phyloP scores from a whole-genome alignment of 2,113 vertebrate genomes.

The Phrynosoma blainvillii region DNA sequence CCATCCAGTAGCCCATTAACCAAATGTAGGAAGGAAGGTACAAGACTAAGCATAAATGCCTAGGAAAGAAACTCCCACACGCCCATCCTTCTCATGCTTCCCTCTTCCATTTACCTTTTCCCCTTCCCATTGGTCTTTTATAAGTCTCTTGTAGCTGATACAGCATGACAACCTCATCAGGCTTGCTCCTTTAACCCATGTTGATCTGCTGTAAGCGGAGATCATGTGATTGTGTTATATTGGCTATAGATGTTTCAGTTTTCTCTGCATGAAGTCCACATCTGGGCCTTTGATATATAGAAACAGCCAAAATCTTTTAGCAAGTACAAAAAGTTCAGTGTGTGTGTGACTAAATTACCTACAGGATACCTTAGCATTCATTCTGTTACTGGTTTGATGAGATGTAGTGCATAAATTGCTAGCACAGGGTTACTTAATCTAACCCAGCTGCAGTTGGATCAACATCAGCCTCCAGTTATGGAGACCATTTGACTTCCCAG shows the following conservation, averaged over 20 bases:
- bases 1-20: background rate
- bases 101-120: background rate
- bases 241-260: slow-evolving; percentile 28
- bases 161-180: slow-evolving; percentile 5
- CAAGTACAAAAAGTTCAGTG: slow-evolving; percentile 5
- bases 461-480: slow-evolving; percentile 29
- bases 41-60: background rate
- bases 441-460: slow-evolving; percentile 6
- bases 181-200: slow-evolving; percentile 18
- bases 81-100: background rate
- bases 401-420: slow-evolving; percentile 27
- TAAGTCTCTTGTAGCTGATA: slow-evolving; percentile 8
- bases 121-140: background rate
- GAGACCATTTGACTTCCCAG: slow-evolving; percentile 12
- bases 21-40: background rate
- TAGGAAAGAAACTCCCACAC: background rate
- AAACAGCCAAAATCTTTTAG: slow-evolving; percentile 16
- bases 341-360: slow-evolving; percentile 7
- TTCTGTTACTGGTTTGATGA: slow-evolving; percentile 39
- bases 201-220: slow-evolving; percentile 11
- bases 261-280: slow-evolving; percentile 30
- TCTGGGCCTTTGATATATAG: slow-evolving; percentile 21
- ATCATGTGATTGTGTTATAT: slow-evolving; percentile 20
- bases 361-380: slow-evolving; percentile 5
- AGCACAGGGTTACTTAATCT: slow-evolving; percentile 23